phyloP scores from a whole-genome alignment of 2,797 vertebrate species.

The Cossypha dichroa region DNA sequence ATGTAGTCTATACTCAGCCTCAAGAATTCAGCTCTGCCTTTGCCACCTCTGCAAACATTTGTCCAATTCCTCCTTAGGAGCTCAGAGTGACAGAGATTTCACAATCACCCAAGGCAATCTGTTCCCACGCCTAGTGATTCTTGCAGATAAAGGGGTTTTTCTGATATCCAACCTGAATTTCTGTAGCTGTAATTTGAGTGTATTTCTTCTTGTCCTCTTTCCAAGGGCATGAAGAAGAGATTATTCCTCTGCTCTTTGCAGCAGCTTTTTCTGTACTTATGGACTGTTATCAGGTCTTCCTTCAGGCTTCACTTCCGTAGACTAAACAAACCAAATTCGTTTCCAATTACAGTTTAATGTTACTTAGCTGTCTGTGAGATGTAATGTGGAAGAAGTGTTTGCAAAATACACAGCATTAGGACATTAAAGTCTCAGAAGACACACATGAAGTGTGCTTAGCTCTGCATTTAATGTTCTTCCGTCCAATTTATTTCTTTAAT shows the following conservation, averaged over 20 bases:
- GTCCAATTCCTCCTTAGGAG: neutral
- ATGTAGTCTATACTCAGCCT: neutral
- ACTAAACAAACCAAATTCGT: conserved; percentile 17
- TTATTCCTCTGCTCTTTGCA: neutral
- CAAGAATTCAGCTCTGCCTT: neutral
- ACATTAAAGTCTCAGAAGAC: neutral
- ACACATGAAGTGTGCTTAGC: neutral
- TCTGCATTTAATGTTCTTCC: neutral
- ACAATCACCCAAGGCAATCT: neutral
- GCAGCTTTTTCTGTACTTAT: neutral
- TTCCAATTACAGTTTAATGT: neutral
- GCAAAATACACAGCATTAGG: neutral
- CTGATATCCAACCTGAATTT: neutral
- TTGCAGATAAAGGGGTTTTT: neutral
- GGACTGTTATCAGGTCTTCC: conserved; percentile 14
- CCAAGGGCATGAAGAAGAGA: neutral
- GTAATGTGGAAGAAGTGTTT: neutral
- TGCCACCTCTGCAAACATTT: neutral
- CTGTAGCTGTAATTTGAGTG: neutral
- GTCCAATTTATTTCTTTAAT: neutral
- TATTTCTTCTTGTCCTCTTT: neutral
- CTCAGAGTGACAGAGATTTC: neutral
- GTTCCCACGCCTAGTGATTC: neutral
- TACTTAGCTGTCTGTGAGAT: neutral
- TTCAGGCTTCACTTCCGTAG: conserved; percentile 17